Evolutionary conservation across 2,797 vertebrate species (phyloP), one percentile per base, ranked within the genome.

Genomic region (Sebastes dallii): DNA sequence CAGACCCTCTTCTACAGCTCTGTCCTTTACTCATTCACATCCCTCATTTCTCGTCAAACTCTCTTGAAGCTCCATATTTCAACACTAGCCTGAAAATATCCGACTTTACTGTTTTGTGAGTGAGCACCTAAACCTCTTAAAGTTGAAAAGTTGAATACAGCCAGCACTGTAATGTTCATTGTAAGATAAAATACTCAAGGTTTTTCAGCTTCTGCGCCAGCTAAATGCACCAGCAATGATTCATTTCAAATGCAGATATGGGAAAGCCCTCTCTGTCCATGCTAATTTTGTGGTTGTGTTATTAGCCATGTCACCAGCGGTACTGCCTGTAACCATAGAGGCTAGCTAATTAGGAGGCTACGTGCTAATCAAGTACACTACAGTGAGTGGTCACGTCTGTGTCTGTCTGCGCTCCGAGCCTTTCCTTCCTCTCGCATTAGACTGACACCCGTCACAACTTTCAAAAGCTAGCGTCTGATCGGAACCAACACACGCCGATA

Each of bases 361-460:
- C 91, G 95, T 91, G 95, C 97, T 98, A 97, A 99, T 98, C 97
- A 98, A 98, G 97, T 97, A 95, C 97, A 95, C 88, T 88, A 81
- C 82, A 92, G 69, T 96, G 96, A 96, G 97, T 96, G 97, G 97
- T 97, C 97, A 96, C 97, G 97, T 98, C 97, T 95, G 94, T 94
- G 92, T 91, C 69, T 97, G 95, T 94, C 95, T 88, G 90, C 61
- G 96, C 93, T 95, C 77, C 85, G 92, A 97, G 96, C 96, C 94
- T 95, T 96, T 96, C 96, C 94, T 96, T 99, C 98, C 95, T 92
- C 95, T 97, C 91, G 89, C 95, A 98, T 99, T 98, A 99, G 96
- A 96, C 95, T 96, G 97, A 97, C 96, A 96, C 96, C 96, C 97
- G 96, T 99, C 98, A 98, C 95, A 96, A 97, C 96, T 95, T 97